Base-by-base conservation (phyloP, 2,113 vertebrate species). In the Eidolon helvum region DNA sequence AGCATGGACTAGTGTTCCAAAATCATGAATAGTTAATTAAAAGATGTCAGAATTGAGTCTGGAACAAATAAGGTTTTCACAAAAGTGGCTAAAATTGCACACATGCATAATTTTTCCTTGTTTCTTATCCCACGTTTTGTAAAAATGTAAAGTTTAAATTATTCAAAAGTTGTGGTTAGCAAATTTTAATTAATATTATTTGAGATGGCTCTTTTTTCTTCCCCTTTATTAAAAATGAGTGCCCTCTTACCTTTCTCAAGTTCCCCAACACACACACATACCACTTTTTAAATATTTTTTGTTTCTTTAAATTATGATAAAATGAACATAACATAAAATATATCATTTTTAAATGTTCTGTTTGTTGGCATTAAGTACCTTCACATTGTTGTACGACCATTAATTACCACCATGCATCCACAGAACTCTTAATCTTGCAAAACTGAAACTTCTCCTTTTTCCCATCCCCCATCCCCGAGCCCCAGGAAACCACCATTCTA, bases 1-100 rank as follows among this genome's bases (percentile, higher is more conserved):
- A 61, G 30, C 4, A 7, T 14, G 35, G 57, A 33, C 22, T 24
- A 43, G 21, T 55, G n/a, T 65, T 89, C 38, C 53, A 87, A 57
- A 93, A 91, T 59, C 59, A 18, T 35, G 43, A 88, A 88, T 71
- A 87, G 61, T 59, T 88, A 65, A 93, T 79, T 83, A 78, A 78
- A 85, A 96, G 55, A 65, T 79, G 61, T 87, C 84, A 91, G 30
- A 18, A 7, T 6, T 66, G 53, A 85, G 3, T 4, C 14, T 66
- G 33, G 24, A 43, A 63, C 8, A 14, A 71, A n/a, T 1, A 30
- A n/a, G 28, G 40, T 94, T 95, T 72, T 66, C 19, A 78, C 21
- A 53, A 68, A 48, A 78, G 26, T 77, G n/a, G 84, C 53, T 65
- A 33, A 94, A 87, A 88, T 61, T 45, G 21, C 30, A 80, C 2